Percentiles rank a stretch among this genome's conserved stretches.
phyloP scores from a whole-genome alignment of 2,888 invertebrate species.

The Acanthopleura granulata region DNA sequence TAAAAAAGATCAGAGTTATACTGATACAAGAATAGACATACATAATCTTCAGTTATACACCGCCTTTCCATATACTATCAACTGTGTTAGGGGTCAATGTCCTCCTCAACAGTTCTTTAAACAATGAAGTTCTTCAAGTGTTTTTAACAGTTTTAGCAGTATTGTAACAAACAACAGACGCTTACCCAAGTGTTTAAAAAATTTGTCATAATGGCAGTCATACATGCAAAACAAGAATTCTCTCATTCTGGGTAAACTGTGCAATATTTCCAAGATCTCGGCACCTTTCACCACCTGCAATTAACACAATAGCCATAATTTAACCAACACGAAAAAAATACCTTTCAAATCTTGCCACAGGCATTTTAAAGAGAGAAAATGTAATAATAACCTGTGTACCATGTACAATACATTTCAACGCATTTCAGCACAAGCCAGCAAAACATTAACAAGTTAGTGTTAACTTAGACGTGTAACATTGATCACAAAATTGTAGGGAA shows the following conservation, averaged over 20 bases:
- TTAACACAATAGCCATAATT: neutral
- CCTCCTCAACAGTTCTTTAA: neutral
- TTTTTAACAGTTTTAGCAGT: neutral
- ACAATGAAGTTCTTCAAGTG: neutral
- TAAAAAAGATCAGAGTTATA: too few species aligned
- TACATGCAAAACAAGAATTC: slow-evolving; percentile 86
- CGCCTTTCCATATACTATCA: too few species aligned
- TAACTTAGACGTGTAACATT: too few species aligned
- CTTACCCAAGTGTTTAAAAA: slow-evolving; percentile 82
- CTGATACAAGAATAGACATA: too few species aligned
- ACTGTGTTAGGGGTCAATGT: too few species aligned
- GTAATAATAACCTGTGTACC: too few species aligned
- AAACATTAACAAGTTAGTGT: neutral
- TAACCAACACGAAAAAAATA: too few species aligned
- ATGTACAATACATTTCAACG: neutral
- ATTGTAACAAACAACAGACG: neutral
- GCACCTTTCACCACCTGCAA: slow-evolving; percentile 80
- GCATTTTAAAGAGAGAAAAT: too few species aligned
- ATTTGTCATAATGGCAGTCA: slow-evolving; percentile 94
- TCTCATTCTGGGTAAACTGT: slow-evolving; percentile 78
- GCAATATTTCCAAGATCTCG: slow-evolving; percentile 86
- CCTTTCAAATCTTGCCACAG: too few species aligned
- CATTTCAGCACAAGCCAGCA: neutral
- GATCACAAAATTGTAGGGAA: too few species aligned
- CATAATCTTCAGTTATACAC: too few species aligned